Evolutionary conservation across 2,113 vertebrate species (phyloP).

Genomic region (Phainopepla nitens): DNA sequence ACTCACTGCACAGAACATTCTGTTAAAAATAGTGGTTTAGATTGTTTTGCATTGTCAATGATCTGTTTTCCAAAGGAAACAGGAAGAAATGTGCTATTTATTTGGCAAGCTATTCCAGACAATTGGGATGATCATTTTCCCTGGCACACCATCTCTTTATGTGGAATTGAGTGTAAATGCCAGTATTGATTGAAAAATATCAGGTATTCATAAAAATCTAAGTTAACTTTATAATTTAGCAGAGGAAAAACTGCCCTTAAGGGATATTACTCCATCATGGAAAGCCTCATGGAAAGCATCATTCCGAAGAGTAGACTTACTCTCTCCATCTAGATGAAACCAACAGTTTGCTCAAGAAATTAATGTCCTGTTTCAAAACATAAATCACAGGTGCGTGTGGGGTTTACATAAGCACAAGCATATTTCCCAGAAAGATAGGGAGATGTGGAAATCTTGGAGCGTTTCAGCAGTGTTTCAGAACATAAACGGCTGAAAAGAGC

Average conservation of each 20-base stretch:
- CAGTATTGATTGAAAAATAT: not conserved
- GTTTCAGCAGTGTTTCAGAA: not conserved
- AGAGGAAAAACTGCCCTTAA: not conserved
- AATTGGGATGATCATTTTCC: not conserved
- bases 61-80: constrained; percentile 1
- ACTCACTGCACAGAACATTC: not conserved
- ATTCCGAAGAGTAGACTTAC: not conserved
- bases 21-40: not conserved
- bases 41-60: not conserved
- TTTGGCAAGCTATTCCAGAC: not conserved
- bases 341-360: constrained; percentile 11
- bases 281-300: not conserved
- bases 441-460: not conserved
- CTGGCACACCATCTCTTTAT: not conserved
- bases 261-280: not conserved
- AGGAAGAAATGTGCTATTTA: not conserved
- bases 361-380: not conserved
- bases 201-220: not conserved
- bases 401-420: constrained; percentile 15
- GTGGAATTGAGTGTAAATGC: not conserved
- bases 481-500: not conserved
- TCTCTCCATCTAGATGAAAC: not conserved
- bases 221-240: not conserved
- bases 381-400: constrained; percentile 10
- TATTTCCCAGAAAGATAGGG: not conserved